A percentile compares a stretch with the other conserved stretches of the same genome.
Conservation (phyloP, 2,888 invertebrate species). For the Altica lythri region DNA sequence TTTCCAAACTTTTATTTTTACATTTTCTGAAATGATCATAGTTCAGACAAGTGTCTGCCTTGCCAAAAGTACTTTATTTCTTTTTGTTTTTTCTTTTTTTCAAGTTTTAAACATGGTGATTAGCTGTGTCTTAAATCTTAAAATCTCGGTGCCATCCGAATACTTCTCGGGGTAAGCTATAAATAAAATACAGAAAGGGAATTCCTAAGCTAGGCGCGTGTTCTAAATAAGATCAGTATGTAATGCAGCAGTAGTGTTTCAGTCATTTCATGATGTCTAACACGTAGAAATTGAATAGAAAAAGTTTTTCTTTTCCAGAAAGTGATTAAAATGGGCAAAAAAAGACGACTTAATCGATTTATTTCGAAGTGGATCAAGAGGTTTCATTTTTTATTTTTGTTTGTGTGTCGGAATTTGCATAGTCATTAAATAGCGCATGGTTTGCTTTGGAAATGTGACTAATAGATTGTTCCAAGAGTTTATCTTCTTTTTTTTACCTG, state of each 20-base stretch:
- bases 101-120: slow-evolving; percentile 20
- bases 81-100: slow-evolving; percentile 11
- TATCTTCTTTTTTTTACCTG: too few species aligned
- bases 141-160: slow-evolving; percentile 30
- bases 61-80: slow-evolving; percentile 16
- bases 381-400: slow-evolving; percentile 38
- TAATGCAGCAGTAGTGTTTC: slow-evolving; percentile 13
- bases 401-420: slow-evolving; percentile 3
- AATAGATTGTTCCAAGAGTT: too few species aligned
- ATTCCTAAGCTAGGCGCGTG: slow-evolving; percentile 39
- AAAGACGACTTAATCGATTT: slow-evolving; percentile 53
- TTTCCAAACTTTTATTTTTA: too few species aligned
- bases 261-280: slow-evolving; percentile 12
- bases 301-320: too few species aligned
- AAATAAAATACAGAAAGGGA: slow-evolving; percentile 44
- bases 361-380: slow-evolving; percentile 58
- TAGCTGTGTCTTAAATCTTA: slow-evolving; percentile 13
- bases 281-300: too few species aligned
- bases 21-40: neutral
- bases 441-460: too few species aligned
- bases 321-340: slow-evolving; percentile 58
- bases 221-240: slow-evolving; percentile 35
- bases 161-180: slow-evolving; percentile 44
- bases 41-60: neutral
- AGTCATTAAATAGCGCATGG: slow-evolving; percentile 9